Conservation (phyloP, 2,888 invertebrate genomes). For the Fissipunctia ypsillon region DNA sequence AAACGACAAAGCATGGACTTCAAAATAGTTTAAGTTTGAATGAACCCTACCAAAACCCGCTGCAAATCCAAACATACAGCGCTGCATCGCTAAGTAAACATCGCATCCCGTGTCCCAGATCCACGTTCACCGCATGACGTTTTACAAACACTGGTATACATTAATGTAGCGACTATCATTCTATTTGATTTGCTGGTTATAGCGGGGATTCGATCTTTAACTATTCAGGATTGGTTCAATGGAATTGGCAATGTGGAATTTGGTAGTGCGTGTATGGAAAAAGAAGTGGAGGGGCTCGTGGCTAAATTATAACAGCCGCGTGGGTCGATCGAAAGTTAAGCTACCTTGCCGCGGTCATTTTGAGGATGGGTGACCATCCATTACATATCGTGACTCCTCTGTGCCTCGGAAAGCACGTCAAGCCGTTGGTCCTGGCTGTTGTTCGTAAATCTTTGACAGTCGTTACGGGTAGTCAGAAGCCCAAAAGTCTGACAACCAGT, state of each 20-base stretch:
- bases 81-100: constrained; percentile 47
- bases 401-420: too few species aligned
- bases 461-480: too few species aligned
- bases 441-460: too few species aligned
- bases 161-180: constrained; percentile 37
- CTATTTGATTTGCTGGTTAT: constrained; percentile 39
- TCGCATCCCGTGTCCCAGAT: constrained; percentile 50
- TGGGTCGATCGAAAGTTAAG: too few species aligned
- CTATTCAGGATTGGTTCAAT: constrained; percentile 16
- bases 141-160: constrained; percentile 51
- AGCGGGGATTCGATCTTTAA: constrained; percentile 1
- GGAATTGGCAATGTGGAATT: constrained; percentile 10
- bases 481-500: too few species aligned
- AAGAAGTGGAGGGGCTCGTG: neutral
- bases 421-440: too few species aligned
- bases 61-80: constrained; percentile 26
- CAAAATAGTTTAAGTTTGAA: neutral
- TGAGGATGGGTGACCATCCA: too few species aligned
- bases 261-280: neutral
- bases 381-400: too few species aligned
- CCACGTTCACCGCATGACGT: constrained; percentile 61
- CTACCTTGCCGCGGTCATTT: too few species aligned
- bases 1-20: neutral
- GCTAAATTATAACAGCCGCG: too few species aligned
- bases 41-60: constrained; percentile 14